Evolutionary conservation across 2,888 invertebrate genomes (phyloP).

Genomic region (Bombylius major): DNA sequence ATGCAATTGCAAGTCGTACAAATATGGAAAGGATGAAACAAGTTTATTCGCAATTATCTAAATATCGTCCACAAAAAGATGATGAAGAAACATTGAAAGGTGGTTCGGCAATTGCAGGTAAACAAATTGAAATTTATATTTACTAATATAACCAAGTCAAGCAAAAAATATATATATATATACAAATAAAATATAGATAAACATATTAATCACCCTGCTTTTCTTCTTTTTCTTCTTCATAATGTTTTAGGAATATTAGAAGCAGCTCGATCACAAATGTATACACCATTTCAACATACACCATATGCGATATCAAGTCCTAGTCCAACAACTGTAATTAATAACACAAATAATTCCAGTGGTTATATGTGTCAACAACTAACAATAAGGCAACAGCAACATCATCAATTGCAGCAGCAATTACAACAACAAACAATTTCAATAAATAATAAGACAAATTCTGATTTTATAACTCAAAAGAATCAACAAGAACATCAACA

Average conservation of each 20-base stretch:
- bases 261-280: conserved; percentile 24
- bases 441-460: conserved; percentile 5
- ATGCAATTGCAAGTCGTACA: conserved; percentile 51
- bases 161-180: too few species aligned
- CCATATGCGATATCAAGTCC: conserved; percentile 36
- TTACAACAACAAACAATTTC: conserved; percentile 6
- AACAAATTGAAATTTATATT: too few species aligned
- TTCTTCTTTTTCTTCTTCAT: too few species aligned
- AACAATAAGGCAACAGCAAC: background rate
- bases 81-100: conserved; percentile 9
- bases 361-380: conserved; percentile 35
- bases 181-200: too few species aligned
- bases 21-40: conserved; percentile 80
- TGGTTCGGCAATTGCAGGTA: conserved; percentile 12
- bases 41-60: conserved; percentile 59
- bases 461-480: background rate
- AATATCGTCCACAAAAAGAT: conserved; percentile 38
- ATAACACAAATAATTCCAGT: conserved; percentile 39
- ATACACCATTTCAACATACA: conserved; percentile 14
- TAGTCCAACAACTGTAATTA: conserved; percentile 40
- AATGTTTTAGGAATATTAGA: conserved; percentile 8
- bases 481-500: background rate
- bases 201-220: too few species aligned
- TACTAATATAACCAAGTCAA: background rate
- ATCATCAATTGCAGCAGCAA: background rate